These are phyloP conservation scores for Physocephala rufipes DNA, from an alignment of 2,888 invertebrate species.

Conservation along the genomic window DNA sequence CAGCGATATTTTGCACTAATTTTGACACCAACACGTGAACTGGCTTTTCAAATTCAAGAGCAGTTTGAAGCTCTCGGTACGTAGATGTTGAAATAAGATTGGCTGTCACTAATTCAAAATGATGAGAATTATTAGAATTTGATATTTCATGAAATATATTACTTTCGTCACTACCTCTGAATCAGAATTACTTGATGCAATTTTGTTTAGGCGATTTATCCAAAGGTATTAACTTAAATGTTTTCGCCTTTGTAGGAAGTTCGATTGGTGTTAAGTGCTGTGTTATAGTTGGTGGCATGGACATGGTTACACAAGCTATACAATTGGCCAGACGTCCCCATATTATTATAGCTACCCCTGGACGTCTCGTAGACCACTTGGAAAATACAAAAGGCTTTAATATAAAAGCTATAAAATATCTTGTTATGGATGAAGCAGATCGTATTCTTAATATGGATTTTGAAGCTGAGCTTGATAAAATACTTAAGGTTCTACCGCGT, in stretches of 20 bases:
- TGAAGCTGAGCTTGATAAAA: conserved; percentile 96
- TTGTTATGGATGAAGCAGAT: conserved; percentile 99
- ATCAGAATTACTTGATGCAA: conserved; percentile 33
- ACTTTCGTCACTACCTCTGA: conserved; percentile 66
- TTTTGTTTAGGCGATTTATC: background rate
- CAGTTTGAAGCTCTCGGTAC: conserved; percentile 96
- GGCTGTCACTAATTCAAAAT: conserved; percentile 46
- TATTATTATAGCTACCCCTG: conserved; percentile 96
- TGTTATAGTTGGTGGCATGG: conserved; percentile 98
- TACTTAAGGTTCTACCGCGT: conserved; percentile 85
- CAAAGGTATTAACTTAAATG: background rate
- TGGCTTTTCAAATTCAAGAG: conserved; percentile 98
- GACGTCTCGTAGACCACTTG: conserved; percentile 92
- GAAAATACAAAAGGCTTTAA: conserved; percentile 99
- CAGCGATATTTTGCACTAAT: conserved; percentile 94
- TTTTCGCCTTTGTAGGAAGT: conserved; percentile 70
- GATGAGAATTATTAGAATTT: conserved; percentile 55
- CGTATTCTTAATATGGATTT: conserved; percentile 99
- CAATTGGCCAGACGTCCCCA: conserved; percentile 95
- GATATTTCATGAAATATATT: conserved; percentile 54
- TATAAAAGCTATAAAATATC: conserved; percentile 84
- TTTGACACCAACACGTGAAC: conserved; percentile 95
- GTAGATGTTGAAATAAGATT: too few species aligned
- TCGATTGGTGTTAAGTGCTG: conserved; percentile 94
- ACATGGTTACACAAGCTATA: conserved; percentile 94